Base-by-base conservation (phyloP, 2,113 vertebrate species). In the Arothron firmamentum region DNA sequence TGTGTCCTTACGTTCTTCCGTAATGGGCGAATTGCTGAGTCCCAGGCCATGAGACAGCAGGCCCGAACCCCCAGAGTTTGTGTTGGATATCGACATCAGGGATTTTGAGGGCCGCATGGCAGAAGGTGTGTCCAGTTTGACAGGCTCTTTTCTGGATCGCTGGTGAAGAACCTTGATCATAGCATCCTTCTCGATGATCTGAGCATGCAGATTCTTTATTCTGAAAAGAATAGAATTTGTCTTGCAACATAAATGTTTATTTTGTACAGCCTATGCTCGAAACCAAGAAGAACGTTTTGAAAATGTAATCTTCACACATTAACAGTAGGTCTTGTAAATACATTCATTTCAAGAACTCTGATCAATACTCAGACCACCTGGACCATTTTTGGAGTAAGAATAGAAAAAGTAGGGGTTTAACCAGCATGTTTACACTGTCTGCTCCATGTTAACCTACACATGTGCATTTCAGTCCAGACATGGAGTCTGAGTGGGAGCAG, bases 151-250 rank as follows among this genome's bases (percentile, higher is more conserved):
- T 48, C 94, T 92, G 4, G 96, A 98, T 17, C 97, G 95, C 81
- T 99, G 96, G 82, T 99, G 97, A 46, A 99, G 93, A 3, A 99
- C 97, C 80, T 99, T 99, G 75, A 99, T 99, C 96, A 99, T 99
- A 75, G 97, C 97, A 0, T 99, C 97, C 75, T 99, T 99, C 83
- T 99, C 97, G 34, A 99, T 99, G 81, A 99, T 98, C 88, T 99
- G 97, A 10, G 97, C 97, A 0, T 99, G 97, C 5, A 99, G 93
- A 31, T 93, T 99, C 90, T 99, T 99, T 70, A 99, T 99, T 88
- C 96, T 98, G 67, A 3, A 13, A 16, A 14, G 4, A 46, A 2
- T 55, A 43, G 5, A 52, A 51, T 56, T 31, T 31, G 28, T 31
- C 6, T 31, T 31, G 28, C 28, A 31, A 31, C 6, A 9, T 23